Evolutionary conservation across 2,113 vertebrate genomes (phyloP), one percentile per base, ranked within the genome.

Genomic region (Aldabrachelys gigantea): DNA sequence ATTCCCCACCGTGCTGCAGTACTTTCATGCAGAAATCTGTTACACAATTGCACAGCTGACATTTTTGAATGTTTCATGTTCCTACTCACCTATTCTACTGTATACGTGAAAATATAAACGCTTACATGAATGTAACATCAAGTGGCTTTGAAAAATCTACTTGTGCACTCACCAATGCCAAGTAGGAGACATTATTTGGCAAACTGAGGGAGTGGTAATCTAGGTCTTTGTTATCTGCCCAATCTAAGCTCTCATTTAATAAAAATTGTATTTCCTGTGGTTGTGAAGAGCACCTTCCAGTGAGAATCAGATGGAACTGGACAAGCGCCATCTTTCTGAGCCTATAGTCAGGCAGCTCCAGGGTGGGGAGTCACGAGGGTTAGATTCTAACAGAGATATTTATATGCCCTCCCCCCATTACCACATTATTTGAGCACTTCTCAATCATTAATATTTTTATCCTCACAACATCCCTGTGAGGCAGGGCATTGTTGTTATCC

Each of bases 71-170:
- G 75, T 78, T 78, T 78, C 7, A 41, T 44, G 75, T 27, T 44
- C 24, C 25, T 47, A 25, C 75, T 44, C 41, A 5, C 12, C 41
- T 78, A 27, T 78, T 41, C 41, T 12, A 27, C 12, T 78, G 24
- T 78, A 47, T 78, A 27, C 27, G 27, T 78, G 5, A 78, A 47
- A 47, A 47, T 27, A 27, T 44, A 53, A 72, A 69, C 22, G 3
- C 13, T 41, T 12, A 0, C 1, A 1, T 12, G 80, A 31, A 0
- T 17, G 38, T 0, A 0, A 3, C 19, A 0, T 22, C 0, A 5
- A 3, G 1, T 6, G 22, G 0, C 0, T 16, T 13, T 4, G 53
- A 69, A 13, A 11, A 27, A 62, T 44, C 72, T 13, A 27, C 41
- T 76, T 76, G 72, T 44, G 41, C 72, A 25, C 6, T 38, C 8